Evolutionary conservation across 1,140 invertebrate genomes (phyloP), one percentile per base, ranked within the genome.

Genomic region (Scaptomyza montana): DNA sequence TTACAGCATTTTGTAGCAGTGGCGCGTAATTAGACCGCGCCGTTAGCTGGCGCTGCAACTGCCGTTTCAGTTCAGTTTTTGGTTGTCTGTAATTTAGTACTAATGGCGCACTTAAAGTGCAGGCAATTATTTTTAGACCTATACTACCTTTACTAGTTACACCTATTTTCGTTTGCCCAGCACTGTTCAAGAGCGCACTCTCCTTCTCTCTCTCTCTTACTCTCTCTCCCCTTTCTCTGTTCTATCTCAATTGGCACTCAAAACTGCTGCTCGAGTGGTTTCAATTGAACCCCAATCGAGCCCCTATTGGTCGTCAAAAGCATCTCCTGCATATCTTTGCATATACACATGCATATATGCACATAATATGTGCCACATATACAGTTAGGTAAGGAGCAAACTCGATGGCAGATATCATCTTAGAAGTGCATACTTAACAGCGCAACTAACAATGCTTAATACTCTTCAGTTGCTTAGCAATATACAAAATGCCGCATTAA

Each of bases 91-190:
- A 86, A 86, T 86, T 86, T 86, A 87, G 82, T 86, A 87, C 82
- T 86, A 87, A 86, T 86, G 82, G 82, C 71, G 72, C 82, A 86
- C 82, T 86, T 86, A 86, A 86, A 86, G 82, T 77, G 75, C 82
- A 67, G 82, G 82, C 82, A 86, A 86, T 86, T 86, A 86, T 87
- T 87, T 36, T 80, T 82, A 78, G 82, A 82, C 75, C 82, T 86
- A 78, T 78, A 68, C 82, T 33, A 36, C 28, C 13, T 49, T 19
- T 16, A 36, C 33, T 7, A 33, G 57, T 30, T n/a, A 28, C 47
- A 59, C 36, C 53, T 54, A 49, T 61, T 25, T 13, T 49, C 30
- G 13, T 28, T 43, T 43, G 43, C 63, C 54, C 49, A 76, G 53
- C 33, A 46, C 57, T 43, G 57, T 69, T 66, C 65, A 60, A 51